Conservation (phyloP, 2,888 invertebrate genomes). For the Euzophera pinguis region DNA sequence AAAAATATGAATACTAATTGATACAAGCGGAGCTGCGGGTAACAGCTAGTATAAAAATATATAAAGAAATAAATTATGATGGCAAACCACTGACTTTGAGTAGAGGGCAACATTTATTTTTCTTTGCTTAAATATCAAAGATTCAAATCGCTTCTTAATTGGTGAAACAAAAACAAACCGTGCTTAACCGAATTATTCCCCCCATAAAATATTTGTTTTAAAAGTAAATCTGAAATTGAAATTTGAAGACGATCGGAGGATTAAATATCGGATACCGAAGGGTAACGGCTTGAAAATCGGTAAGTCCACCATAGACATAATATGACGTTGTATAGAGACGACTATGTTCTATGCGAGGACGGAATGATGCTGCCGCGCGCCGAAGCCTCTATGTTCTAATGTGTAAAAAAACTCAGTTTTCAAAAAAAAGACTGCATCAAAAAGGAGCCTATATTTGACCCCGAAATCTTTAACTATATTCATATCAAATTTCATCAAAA, state of each 20-base stretch:
- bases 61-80: no score
- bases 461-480: no score
- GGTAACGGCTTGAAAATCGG: slow-evolving; percentile 52
- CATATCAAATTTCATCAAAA: no score
- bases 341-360: neutral
- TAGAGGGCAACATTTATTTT: neutral
- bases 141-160: slow-evolving; percentile 3
- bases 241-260: slow-evolving; percentile 26
- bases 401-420: no score
- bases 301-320: slow-evolving; percentile 1
- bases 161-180: slow-evolving; percentile 11
- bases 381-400: no score
- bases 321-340: neutral
- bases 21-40: no score
- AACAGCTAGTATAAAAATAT: no score
- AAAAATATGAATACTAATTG: no score
- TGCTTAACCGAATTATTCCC: slow-evolving; percentile 10
- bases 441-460: no score
- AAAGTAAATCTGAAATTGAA: slow-evolving; percentile 15
- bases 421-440: no score
- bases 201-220: slow-evolving; percentile 14
- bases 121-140: neutral
- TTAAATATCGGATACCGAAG: slow-evolving; percentile 51
- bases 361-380: no score
- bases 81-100: neutral